Base-by-base conservation (phyloP, 35 echinoderm and acorn worm genomes). In the Ophiothrix spiculata region DNA sequence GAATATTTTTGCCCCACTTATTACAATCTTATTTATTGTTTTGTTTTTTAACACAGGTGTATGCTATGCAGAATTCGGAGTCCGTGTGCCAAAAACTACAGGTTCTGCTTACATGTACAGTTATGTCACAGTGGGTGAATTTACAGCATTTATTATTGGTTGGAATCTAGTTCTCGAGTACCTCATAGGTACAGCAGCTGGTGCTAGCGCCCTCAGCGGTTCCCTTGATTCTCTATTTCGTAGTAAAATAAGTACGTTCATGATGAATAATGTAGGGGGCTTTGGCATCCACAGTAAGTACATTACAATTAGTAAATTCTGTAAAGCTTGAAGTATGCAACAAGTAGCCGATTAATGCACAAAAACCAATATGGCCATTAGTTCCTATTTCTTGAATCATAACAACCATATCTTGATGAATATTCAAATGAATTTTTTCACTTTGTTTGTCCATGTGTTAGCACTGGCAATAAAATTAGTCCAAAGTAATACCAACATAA, bases 111-210 rank as follows among this genome's bases (percentile, higher is more conserved):
- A 94, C 86, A 91, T 94, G 92, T 99, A 99, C 81, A 99, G 96
- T 86, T 99, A 99, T 86, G 96, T 99, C 89, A 99, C 96, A 39
- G 96, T 99, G 16, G 96, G 96, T 23, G 96, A 99, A 63, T 99
- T 99, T 64, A 87, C 89, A 35, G 96, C 96, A 11, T 94, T 99
- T 60, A 83, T 94, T 25, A 94, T 94, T 91, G 92, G 96, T 36
- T 99, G 92, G 96, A 99, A 99, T 90, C 40, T 99, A 31, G 94
- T 99, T 81, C 63, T 99, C 76, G 92, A 94, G 82, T 94, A 94
- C 80, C 39, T 99, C 69, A 99, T 99, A 90, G 96, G 96, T 56
- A 99, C 96, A 79, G 92, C 92, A 19, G 92, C 92, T 16, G 92
- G 96, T 40, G 96, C 96, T 56, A 99, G 96, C 83, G 96, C 96